Evolutionary conservation across 2,888 invertebrate species (phyloP).

Genomic region (Caenorhabditis sp.): DNA sequence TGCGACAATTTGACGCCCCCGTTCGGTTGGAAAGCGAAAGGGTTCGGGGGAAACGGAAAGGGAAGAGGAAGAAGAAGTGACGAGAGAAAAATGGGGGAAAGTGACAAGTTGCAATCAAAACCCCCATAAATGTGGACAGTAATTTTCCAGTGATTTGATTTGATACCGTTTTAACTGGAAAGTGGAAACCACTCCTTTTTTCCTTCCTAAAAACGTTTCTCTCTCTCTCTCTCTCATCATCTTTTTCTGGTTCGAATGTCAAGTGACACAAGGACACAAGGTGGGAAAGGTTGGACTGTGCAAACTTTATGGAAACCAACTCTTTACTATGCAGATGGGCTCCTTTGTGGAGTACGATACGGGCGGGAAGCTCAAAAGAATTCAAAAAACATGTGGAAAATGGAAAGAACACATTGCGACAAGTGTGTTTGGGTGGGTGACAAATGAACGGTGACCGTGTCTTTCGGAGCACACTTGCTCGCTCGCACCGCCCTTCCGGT

Average conservation of each 20-base stretch:
- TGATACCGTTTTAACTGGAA: constrained; percentile 10
- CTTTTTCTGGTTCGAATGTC: neutral
- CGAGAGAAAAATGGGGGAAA: neutral
- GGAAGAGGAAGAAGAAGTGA: neutral
- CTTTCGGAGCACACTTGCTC: no score
- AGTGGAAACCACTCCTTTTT: constrained; percentile 29
- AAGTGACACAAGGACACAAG: no score
- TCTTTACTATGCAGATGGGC: no score
- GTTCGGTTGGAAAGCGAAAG: neutral
- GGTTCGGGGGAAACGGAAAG: neutral
- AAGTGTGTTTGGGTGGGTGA: constrained; percentile 33
- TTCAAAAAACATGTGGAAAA: constrained; percentile 28
- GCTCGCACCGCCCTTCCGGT: neutral
- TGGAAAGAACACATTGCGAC: constrained; percentile 45
- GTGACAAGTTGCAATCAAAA: constrained; percentile 11
- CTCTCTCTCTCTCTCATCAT: neutral
- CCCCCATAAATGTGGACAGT: constrained; percentile 22
- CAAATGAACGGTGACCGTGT: constrained; percentile 13
- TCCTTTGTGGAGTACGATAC: neutral
- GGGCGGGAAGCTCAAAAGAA: neutral
- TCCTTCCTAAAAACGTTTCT: no score
- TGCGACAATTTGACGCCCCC: constrained; percentile 48
- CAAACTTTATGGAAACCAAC: no score
- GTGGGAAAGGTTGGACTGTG: no score
- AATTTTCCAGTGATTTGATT: constrained; percentile 4